Evolutionary conservation across 2,888 invertebrate genomes (phyloP).

Genomic region (Drosophila anomalata): DNA sequence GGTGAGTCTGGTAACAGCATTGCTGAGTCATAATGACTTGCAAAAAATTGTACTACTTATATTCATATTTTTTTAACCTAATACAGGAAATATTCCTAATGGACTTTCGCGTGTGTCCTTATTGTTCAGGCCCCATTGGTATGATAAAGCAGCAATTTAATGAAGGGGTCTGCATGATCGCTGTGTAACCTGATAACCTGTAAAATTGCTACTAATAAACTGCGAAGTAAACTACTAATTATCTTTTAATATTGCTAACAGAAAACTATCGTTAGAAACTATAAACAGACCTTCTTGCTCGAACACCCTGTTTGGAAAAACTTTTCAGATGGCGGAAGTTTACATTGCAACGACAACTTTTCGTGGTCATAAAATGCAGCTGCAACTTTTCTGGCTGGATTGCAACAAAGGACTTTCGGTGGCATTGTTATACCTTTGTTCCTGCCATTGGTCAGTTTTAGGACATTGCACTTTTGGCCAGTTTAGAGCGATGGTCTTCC

Average conservation of each 20-base stretch:
- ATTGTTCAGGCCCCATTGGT: background rate
- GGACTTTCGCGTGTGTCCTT: background rate
- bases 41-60: background rate
- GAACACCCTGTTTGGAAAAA: slow-evolving; percentile 50
- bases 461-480: slow-evolving; percentile 54
- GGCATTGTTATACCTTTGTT: slow-evolving; percentile 57
- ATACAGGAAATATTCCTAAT: background rate
- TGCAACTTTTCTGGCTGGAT: slow-evolving; percentile 57
- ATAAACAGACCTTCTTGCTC: background rate
- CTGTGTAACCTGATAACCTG: background rate
- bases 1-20: background rate
- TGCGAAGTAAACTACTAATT: no score
- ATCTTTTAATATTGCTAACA: no score
- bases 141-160: background rate
- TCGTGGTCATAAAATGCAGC: slow-evolving; percentile 67
- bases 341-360: slow-evolving; percentile 49
- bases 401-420: slow-evolving; percentile 56
- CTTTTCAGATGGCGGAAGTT: slow-evolving; percentile 39
- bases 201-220: background rate
- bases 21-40: background rate
- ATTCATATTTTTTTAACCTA: background rate
- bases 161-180: no score
- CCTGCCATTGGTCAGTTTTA: slow-evolving; percentile 51
- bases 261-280: background rate
- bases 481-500: slow-evolving; percentile 12